These are phyloP conservation scores for Girardia tigrina DNA, from an alignment of 2,888 invertebrate genomes.

Conservation along the genomic window DNA sequence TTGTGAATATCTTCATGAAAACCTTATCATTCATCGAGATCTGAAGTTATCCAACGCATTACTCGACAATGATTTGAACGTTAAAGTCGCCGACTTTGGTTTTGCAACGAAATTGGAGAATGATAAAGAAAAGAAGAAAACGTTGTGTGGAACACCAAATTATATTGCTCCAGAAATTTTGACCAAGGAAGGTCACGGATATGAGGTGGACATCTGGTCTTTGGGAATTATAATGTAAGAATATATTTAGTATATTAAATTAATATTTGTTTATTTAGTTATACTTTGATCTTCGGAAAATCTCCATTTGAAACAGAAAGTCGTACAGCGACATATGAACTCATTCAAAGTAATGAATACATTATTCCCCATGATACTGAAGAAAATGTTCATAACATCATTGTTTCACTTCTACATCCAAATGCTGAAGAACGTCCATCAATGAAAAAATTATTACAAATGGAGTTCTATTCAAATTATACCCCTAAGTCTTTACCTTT, in stretches of 20 bases:
- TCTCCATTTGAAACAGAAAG: constrained; percentile 30
- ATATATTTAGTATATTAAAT: too few species aligned
- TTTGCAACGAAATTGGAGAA: constrained; percentile 80
- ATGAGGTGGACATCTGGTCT: constrained; percentile 97
- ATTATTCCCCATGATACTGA: not conserved
- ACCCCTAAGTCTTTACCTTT: constrained; percentile 60
- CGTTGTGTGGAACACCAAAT: constrained; percentile 95
- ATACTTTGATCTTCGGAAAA: constrained; percentile 31
- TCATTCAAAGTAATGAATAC: not conserved
- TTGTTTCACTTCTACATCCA: not conserved
- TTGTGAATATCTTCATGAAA: constrained; percentile 77
- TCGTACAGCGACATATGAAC: constrained; percentile 14
- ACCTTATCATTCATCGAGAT: constrained; percentile 86
- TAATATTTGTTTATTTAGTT: constrained; percentile 2
- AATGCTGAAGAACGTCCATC: constrained; percentile 23
- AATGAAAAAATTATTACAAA: constrained; percentile 26
- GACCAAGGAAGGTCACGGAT: constrained; percentile 88
- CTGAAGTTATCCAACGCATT: constrained; percentile 93
- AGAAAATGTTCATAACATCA: constrained; percentile 13
- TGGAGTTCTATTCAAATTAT: constrained; percentile 27
- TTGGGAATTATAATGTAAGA: constrained; percentile 80
- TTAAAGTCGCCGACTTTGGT: constrained; percentile 95
- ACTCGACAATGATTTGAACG: constrained; percentile 58
- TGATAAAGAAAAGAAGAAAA: constrained; percentile 73
- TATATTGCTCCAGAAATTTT: constrained; percentile 98